Evolutionary conservation across 2,113 vertebrate species (phyloP).

Genomic region (Henicopernis longicauda): DNA sequence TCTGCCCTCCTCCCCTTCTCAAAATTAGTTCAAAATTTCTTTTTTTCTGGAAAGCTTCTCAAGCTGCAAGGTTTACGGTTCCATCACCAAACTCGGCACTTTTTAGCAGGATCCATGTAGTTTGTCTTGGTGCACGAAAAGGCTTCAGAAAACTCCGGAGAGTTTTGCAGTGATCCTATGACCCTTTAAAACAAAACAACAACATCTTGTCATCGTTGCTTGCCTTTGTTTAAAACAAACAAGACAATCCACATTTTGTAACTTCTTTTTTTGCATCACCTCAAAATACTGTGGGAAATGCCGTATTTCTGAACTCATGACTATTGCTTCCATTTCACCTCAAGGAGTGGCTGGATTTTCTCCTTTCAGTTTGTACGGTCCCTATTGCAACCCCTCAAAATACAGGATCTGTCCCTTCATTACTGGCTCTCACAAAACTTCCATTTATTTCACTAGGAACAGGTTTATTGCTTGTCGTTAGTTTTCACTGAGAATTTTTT

Average conservation of each 20-base stretch:
- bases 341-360: background rate
- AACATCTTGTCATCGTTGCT: background rate
- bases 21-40: background rate
- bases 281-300: background rate
- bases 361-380: background rate
- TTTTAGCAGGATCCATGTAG: constrained; percentile 84
- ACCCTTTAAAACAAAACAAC: constrained; percentile 76
- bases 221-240: background rate
- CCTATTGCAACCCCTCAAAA: background rate
- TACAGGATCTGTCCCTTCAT: background rate
- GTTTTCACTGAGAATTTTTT: background rate
- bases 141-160: constrained; percentile 88
- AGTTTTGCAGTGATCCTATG: constrained; percentile 91
- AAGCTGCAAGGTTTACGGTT: background rate
- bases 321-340: background rate
- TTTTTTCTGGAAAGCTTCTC: background rate
- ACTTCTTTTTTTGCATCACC: background rate
- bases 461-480: background rate
- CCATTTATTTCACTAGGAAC: background rate
- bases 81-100: constrained; percentile 89
- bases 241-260: rapidly evolving
- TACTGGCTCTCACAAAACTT: background rate
- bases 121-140: constrained; percentile 80
- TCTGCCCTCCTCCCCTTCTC: background rate
- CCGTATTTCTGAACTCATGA: background rate